Base-by-base conservation (phyloP, 2,888 invertebrate genomes). In the Girardia tigrina region DNA sequence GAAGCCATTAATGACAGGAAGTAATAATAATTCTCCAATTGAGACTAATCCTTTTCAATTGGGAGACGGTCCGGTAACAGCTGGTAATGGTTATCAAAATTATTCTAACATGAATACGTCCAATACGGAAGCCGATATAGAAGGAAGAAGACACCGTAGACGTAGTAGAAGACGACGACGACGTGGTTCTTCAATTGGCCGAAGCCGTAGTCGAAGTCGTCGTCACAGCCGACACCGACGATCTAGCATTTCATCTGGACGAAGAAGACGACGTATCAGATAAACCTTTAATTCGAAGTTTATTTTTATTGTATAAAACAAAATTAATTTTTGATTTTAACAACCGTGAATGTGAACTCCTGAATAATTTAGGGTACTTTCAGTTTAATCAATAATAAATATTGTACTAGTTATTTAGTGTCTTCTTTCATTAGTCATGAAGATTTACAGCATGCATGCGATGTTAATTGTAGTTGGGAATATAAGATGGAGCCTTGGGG, bases 1-100 rank as follows among this genome's bases (percentile, higher is more conserved):
- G 8, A 56, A 56, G 56, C n/a, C 56, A 56, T 56, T 56, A 56
- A 56, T 56, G 56, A 56, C 56, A 20, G 56, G 56, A 8, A 56
- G 56, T n/a, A 56, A 56, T 56, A 56, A 56, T 56, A 56, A 56
- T 56, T 56, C 56, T 20, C 56, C 56, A 56, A 56, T 56, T 56
- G 56, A 56, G 23, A 56, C n/a, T 2, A 56, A 56, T 23, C 56
- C 56, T 4, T 56, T 56, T 56, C 56, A 56, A n/a, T 56, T 56
- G 23, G 56, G 56, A 6, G 56, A 56, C 23, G 56, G 56, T 6
- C 56, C 56, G 6, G 23, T 56, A 6, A 56, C 20, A 20, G n/a
- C 56, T 8, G 23, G 56, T 56, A 16, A 20, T 16, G 56, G 56
- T 56, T 56, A 56, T 56, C 56, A 56, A 16, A 56, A 56, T n/a